Conservation (phyloP, 2,888 invertebrate genomes). For the Orgyia antiqua region DNA sequence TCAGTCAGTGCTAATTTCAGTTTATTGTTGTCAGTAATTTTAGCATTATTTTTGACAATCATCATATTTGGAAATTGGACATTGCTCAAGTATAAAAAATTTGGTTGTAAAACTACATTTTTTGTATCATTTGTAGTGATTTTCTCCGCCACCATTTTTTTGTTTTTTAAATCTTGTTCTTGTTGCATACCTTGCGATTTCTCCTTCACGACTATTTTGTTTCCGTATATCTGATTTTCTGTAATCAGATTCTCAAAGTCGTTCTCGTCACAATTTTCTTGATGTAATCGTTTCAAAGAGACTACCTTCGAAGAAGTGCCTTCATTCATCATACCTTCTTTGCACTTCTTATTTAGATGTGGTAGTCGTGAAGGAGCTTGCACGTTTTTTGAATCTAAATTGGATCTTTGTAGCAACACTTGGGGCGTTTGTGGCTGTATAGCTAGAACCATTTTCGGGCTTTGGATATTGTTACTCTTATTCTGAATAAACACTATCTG, state of each 20-base stretch:
- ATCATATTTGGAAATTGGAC: constrained; percentile 69
- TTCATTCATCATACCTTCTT: constrained; percentile 54
- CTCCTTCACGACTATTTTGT: constrained; percentile 77
- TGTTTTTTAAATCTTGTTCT: constrained; percentile 58
- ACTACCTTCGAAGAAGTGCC: constrained; percentile 63
- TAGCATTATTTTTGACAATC: constrained; percentile 62
- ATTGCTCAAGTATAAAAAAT: constrained; percentile 66
- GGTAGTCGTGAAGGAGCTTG: constrained; percentile 70
- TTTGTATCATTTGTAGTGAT: constrained; percentile 42
- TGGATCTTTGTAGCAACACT: constrained; percentile 55
- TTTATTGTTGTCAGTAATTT: constrained; percentile 39
- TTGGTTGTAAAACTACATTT: constrained; percentile 61
- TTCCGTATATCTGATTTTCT: constrained; percentile 75
- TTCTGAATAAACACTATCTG: constrained; percentile 63
- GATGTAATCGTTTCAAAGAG: constrained; percentile 65
- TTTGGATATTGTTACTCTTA: constrained; percentile 51
- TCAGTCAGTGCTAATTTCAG: constrained; percentile 42
- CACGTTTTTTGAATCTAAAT: constrained; percentile 66
- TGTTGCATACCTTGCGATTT: constrained; percentile 62
- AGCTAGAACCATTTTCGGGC: constrained; percentile 59
- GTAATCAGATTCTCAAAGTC: constrained; percentile 77
- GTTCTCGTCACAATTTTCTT: constrained; percentile 70
- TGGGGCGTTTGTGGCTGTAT: constrained; percentile 62
- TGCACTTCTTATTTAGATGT: constrained; percentile 59
- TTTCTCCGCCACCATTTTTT: constrained; percentile 38